Conservation (phyloP, 1,140 invertebrate genomes). For the Eueides isabella region DNA sequence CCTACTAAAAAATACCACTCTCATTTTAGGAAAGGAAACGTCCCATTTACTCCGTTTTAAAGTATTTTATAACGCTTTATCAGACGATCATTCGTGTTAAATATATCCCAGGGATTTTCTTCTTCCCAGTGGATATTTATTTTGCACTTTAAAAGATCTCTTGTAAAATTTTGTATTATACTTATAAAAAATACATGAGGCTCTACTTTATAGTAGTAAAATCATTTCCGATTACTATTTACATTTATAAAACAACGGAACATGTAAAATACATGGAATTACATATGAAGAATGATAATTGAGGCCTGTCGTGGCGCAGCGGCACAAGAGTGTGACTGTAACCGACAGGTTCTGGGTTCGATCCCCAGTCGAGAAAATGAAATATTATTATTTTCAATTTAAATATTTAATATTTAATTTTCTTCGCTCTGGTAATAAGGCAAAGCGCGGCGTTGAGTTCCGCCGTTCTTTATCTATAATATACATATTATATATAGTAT, state of each 20-base stretch:
- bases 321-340: too few species aligned
- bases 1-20: not conserved
- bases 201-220: not conserved
- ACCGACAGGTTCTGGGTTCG: too few species aligned
- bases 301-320: too few species aligned
- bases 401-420: too few species aligned
- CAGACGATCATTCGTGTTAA: not conserved
- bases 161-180: not conserved
- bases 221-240: not conserved
- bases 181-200: not conserved
- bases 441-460: too few species aligned
- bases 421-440: too few species aligned
- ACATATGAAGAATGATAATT: not conserved
- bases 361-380: too few species aligned
- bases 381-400: too few species aligned
- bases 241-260: not conserved
- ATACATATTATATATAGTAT: too few species aligned
- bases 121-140: constrained; percentile 2
- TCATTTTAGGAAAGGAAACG: not conserved
- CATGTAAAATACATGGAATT: not conserved
- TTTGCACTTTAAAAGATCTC: not conserved
- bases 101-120: constrained; percentile 24
- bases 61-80: not conserved
- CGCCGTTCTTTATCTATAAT: too few species aligned
- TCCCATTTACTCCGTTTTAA: not conserved